Evolutionary conservation across 1,140 invertebrate genomes (phyloP), one percentile per base, ranked within the genome.

Genomic region (Octopus bimaculoides): DNA sequence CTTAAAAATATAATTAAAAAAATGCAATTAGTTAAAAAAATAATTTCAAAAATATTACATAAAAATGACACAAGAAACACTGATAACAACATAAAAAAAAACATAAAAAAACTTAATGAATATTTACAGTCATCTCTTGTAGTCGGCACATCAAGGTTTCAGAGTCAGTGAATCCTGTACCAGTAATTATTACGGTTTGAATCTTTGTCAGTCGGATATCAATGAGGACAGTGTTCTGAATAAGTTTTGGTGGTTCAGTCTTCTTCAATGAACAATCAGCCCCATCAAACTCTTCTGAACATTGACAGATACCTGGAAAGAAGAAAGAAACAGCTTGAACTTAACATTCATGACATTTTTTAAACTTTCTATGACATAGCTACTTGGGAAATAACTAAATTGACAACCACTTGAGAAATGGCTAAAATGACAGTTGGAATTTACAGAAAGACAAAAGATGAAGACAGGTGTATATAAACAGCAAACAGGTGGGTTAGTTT

Each of bases 221-320:
- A 12, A 71, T 71, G 14, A 71, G 5, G 14, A 71, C 26, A 6
- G 66, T 71, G 26, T 71, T 6, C 14, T 71, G 9, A 14, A 6
- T 55, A 20, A 86, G 26, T 2, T 66, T 52, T 54, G 85, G 85
- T 20, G 83, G 79, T n/a, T 74, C 14, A 26, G 74, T 78, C 5
- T 61, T 77, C n/a, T 81, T 78, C 10, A 84, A 73, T 4, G 81
- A 82, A 79, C 85, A 86, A 71, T 84, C 82, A 69, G 76, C 83
- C n/a, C 85, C 85, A 77, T 79, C 81, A 81, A 80, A 84, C 26
- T 54, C 78, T 54, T 69, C 79, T 53, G 71, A 54, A 80, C 85
- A 86, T 6, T 74, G 41, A 78, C 85, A 86, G 10, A 73, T 8
- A 66, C 83, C 85, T 86, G 78, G 5, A 81, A 80, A 52, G 12